Conservation (phyloP, 1,140 invertebrate species). For the Pogonomyrmex barbatus region DNA sequence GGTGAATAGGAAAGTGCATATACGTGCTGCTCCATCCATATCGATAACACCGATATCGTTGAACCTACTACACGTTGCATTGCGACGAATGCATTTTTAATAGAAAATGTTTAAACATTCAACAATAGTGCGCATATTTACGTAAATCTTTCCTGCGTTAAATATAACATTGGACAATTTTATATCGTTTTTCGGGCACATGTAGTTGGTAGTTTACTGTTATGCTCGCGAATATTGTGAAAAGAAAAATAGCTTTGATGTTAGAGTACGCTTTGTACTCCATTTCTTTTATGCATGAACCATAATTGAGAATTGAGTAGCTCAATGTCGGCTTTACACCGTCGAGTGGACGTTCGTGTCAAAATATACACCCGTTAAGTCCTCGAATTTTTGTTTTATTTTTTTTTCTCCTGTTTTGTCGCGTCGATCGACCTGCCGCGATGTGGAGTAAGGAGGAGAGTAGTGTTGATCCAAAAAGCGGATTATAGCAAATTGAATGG, state of each 20-base stretch:
- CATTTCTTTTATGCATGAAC: background rate
- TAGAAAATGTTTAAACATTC: background rate
- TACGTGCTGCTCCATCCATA: conserved; percentile 40
- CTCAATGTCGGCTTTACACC: background rate
- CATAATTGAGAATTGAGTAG: conserved; percentile 29
- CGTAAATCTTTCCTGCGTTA: background rate
- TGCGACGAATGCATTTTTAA: background rate
- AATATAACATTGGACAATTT: background rate
- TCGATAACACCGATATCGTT: conserved; percentile 22
- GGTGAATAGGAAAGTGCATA: conserved; percentile 66
- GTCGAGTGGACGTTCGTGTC: background rate
- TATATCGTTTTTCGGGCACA: background rate
- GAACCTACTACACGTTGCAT: conserved; percentile 1
- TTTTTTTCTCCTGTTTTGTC: background rate
- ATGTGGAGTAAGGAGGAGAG: background rate
- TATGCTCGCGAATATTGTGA: background rate
- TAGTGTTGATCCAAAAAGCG: conserved; percentile 26
- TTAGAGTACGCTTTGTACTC: background rate
- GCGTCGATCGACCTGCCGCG: background rate
- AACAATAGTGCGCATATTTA: background rate
- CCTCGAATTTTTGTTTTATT: background rate
- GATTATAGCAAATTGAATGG: conserved; percentile 45
- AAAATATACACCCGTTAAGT: background rate
- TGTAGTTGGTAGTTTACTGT: background rate
- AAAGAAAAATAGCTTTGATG: background rate